Base-by-base conservation (phyloP, 2,888 invertebrate species). In the Nemotelus pantherinus region DNA sequence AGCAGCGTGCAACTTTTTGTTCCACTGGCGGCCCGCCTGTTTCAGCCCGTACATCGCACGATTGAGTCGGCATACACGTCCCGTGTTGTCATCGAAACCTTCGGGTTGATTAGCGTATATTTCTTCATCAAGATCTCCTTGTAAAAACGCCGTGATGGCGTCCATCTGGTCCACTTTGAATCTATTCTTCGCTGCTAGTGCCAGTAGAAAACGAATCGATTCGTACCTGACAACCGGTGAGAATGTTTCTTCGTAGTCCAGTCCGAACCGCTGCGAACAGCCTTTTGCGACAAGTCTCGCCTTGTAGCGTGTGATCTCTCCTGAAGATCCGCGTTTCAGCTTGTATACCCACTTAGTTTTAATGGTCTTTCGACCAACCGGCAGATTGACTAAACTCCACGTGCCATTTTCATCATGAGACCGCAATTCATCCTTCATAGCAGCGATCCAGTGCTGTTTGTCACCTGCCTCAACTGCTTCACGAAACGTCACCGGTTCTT, bases 171-270 rank as follows among this genome's bases (percentile, higher is more conserved):
- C 75, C n/a, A 44, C 64, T 63, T 74, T 74, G 68, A 41, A 77
- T 44, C 71, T 60, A 4, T 48, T 48, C 72, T 78, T 67, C 47
- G 71, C 72, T 7, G 65, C 67, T 39, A 78, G 25, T 25, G 25
- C 25, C 25, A 25, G 25, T 25, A 25, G 25, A 25, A 25, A 25
- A 25, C 25, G 25, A 25, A 25, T 25, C 25, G 25, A 25, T 25
- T 25, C 25, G 25, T 25, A 25, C 25, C 25, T 25, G 25, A 25
- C 25, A 0, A 25, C 25, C 25, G 25, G 25, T 25, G 25, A 25
- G 25, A 25, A 25, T 25, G 25, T 80, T 76, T 81, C 78, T 7
- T 44, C 72, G 57, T 81, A 82, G 64, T 83, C 80, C n/a, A 81
- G 74, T 2, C 80, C 81, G 2, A 64, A 25, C 60, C 72, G 78